Evolutionary conservation across 1,140 invertebrate species (phyloP).

Genomic region (Mizuhopecten yessoensis): DNA sequence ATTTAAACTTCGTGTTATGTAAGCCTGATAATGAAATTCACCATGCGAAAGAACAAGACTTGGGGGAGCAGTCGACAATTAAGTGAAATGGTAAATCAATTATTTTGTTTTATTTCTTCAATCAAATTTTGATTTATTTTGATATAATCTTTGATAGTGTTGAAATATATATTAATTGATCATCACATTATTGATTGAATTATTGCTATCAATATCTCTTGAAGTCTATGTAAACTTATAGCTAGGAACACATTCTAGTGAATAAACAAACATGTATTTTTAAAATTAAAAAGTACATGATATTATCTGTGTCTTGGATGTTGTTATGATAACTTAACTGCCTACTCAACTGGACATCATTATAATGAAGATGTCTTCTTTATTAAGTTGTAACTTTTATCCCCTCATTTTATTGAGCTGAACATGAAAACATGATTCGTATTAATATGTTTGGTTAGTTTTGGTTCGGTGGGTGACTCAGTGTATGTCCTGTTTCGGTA

Average conservation of each 20-base stretch:
- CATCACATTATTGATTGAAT: no score
- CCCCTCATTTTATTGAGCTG: background rate
- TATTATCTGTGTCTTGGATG: background rate
- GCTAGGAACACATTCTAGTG: background rate
- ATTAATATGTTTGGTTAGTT: no score
- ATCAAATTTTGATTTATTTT: background rate
- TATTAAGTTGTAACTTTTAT: background rate
- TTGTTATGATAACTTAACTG: background rate
- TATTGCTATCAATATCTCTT: no score
- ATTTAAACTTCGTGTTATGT: background rate
- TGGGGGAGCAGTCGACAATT: background rate
- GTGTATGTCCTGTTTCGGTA: slow-evolving; percentile 13
- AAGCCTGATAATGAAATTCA: slow-evolving; percentile 35
- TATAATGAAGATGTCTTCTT: background rate
- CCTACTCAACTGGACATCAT: background rate
- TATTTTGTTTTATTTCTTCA: background rate
- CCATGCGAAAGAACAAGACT: slow-evolving; percentile 2
- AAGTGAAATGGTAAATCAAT: background rate
- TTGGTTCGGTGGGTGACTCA: no score
- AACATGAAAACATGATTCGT: no score
- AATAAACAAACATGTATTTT: background rate
- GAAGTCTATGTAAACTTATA: background rate
- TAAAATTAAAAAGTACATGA: background rate
- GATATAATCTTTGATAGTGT: background rate
- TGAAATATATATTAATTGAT: background rate